These are phyloP conservation scores for Pocillopora meandrina DNA, from an alignment of 92 coral and sea anemone species.

Conservation along the genomic window DNA sequence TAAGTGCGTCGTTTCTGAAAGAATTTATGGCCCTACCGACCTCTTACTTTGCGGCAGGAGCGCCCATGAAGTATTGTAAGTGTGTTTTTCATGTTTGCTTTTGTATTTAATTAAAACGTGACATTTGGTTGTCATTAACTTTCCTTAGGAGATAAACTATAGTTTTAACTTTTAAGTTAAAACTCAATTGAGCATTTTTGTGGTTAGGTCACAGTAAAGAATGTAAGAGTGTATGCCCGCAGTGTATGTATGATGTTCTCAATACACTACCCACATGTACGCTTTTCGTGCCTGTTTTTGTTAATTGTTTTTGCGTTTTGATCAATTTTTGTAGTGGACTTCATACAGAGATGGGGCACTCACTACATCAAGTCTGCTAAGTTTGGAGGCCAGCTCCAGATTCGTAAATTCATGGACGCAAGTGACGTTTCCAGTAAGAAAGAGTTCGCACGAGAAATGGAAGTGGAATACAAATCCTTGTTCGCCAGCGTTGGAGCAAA, in stretches of 20 bases:
- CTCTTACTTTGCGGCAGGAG: conserved; percentile 50
- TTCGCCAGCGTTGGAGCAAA: conserved; percentile 68
- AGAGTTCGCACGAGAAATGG: conserved; percentile 54
- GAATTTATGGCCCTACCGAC: conserved; percentile 62
- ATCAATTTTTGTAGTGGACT: conserved; percentile 21
- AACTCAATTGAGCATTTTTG: too few species aligned
- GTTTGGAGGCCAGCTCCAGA: conserved; percentile 62
- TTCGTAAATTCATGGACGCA: conserved; percentile 55
- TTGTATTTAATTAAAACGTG: not conserved
- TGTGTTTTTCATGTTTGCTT: not conserved
- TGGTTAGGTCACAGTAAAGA: too few species aligned
- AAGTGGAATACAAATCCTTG: conserved; percentile 50
- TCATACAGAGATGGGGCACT: conserved; percentile 57
- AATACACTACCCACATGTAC: not conserved
- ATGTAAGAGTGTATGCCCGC: too few species aligned
- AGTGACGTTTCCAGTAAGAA: conserved; percentile 30
- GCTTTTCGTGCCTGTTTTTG: not conserved
- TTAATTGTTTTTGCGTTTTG: not conserved
- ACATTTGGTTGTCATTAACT: too few species aligned
- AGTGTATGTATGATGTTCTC: too few species aligned
- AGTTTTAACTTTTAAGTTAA: too few species aligned
- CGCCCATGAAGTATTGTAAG: conserved; percentile 38
- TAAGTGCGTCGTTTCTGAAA: conserved; percentile 51
- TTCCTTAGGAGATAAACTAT: too few species aligned
- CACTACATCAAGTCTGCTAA: conserved; percentile 64